phyloP scores from a whole-genome alignment of 2,888 invertebrate species.

The Oscheius sp. region DNA sequence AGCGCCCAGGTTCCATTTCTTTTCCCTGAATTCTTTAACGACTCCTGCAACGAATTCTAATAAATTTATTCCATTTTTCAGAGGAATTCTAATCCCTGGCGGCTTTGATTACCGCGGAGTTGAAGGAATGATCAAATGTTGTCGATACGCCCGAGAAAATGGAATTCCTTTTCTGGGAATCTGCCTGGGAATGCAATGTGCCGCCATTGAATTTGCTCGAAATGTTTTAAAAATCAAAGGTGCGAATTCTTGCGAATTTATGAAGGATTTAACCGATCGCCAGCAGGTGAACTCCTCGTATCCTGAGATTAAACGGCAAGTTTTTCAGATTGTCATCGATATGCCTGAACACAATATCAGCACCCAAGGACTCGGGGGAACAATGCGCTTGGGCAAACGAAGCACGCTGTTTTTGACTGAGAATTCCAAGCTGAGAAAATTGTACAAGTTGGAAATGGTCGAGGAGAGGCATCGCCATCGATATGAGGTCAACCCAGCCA shows the following conservation, averaged over 20 bases:
- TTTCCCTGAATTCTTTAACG: no score
- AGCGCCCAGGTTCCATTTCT: no score
- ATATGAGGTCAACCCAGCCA: constrained; percentile 90
- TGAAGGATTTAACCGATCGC: constrained; percentile 75
- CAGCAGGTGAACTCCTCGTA: no score
- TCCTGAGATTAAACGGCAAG: no score
- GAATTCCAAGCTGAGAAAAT: constrained; percentile 74
- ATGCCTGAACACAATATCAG: constrained; percentile 98
- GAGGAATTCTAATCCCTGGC: constrained; percentile 94
- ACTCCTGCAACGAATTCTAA: no score
- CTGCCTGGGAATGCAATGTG: constrained; percentile 96
- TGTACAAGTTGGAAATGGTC: constrained; percentile 76
- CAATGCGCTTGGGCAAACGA: constrained; percentile 96
- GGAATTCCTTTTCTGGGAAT: constrained; percentile 84
- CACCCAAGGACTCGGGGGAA: constrained; percentile 85
- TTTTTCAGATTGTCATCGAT: constrained; percentile 78
- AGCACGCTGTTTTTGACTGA: constrained; percentile 83
- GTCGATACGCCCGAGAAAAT: constrained; percentile 90
- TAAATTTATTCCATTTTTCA: no score
- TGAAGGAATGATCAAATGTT: constrained; percentile 94
- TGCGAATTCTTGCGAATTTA: constrained; percentile 89
- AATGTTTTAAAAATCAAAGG: constrained; percentile 83
- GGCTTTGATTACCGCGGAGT: constrained; percentile 96
- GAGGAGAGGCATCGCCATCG: constrained; percentile 96
- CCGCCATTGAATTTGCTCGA: constrained; percentile 92